Percentiles rank a stretch among this genome's conserved stretches.
Evolutionary conservation across 1,140 invertebrate genomes (phyloP).

Genomic region (Luehdorfia chinensis): DNA sequence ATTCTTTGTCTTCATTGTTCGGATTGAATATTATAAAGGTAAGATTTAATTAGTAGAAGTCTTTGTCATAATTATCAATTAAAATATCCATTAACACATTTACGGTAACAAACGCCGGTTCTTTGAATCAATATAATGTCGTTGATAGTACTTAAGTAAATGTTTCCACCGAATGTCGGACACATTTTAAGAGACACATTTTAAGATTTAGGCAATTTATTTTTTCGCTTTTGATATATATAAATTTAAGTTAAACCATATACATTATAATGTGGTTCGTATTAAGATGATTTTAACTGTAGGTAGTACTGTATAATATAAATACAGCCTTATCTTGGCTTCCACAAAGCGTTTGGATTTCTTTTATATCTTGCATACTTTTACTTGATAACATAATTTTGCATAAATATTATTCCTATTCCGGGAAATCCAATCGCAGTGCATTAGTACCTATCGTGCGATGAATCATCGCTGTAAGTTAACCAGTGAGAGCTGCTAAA

Average conservation of each 20-base stretch:
- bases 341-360: not conserved
- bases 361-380: not conserved
- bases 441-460: slow-evolving; percentile 45
- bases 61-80: slow-evolving; percentile 49
- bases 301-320: slow-evolving; percentile 10
- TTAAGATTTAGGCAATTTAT: no score
- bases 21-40: slow-evolving; percentile 62
- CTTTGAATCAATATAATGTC: slow-evolving; percentile 20
- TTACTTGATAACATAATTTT: slow-evolving; percentile 19
- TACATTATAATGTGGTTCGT: no score
- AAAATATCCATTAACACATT: slow-evolving; percentile 2
- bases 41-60: slow-evolving; percentile 49
- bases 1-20: slow-evolving; percentile 58
- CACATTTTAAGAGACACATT: no score
- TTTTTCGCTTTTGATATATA: no score
- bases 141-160: slow-evolving; percentile 28
- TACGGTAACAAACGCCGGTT: slow-evolving; percentile 18
- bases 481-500: slow-evolving; percentile 45
- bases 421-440: slow-evolving; percentile 47
- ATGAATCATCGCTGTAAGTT: slow-evolving; percentile 63
- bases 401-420: slow-evolving; percentile 23
- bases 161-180: slow-evolving; percentile 24
- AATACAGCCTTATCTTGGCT: not conserved
- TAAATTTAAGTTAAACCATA: no score
- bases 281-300: no score